Conservation (phyloP, 2,113 vertebrate genomes). For the Mellivora capensis region DNA sequence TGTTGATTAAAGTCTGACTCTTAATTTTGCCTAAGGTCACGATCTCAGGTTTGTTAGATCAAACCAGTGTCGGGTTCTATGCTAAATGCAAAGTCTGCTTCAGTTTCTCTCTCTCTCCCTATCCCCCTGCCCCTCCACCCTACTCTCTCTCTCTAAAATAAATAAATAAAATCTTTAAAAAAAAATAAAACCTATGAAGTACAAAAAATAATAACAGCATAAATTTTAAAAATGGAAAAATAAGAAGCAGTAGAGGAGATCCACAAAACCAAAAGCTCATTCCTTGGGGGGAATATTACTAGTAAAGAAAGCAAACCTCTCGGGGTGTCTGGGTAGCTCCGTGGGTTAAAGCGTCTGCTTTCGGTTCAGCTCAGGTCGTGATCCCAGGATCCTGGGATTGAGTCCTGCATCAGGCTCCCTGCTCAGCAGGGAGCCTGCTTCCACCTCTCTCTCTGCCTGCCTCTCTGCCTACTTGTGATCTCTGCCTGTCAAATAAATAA, state of each 20-base stretch:
- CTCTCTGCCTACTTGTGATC: too few species aligned
- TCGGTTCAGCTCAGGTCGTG: too few species aligned
- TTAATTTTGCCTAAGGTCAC: not conserved
- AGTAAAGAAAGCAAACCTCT: not conserved
- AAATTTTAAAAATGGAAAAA: not conserved
- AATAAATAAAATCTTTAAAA: not conserved
- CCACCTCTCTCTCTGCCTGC: too few species aligned
- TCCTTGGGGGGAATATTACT: not conserved
- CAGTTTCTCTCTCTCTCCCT: not conserved
- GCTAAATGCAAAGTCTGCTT: not conserved
- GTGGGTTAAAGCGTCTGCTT: too few species aligned
- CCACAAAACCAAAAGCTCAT: not conserved
- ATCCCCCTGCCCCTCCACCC: not conserved
- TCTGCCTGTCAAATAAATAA: too few species aligned
- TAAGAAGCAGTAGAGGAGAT: not conserved
- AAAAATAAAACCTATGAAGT: not conserved
- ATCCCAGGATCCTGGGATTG: too few species aligned
- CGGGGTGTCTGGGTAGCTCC: too few species aligned
- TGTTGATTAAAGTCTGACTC: not conserved
- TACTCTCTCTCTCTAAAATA: not conserved
- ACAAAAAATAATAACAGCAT: not conserved
- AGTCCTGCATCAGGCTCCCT: too few species aligned
- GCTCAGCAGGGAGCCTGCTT: too few species aligned
- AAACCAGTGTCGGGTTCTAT: not conserved
- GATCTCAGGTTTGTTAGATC: not conserved